Percentiles rank a stretch among this genome's conserved stretches.
These are phyloP conservation scores for Pavo muticus DNA, from an alignment of 2,113 vertebrate species.

Conservation along the genomic window DNA sequence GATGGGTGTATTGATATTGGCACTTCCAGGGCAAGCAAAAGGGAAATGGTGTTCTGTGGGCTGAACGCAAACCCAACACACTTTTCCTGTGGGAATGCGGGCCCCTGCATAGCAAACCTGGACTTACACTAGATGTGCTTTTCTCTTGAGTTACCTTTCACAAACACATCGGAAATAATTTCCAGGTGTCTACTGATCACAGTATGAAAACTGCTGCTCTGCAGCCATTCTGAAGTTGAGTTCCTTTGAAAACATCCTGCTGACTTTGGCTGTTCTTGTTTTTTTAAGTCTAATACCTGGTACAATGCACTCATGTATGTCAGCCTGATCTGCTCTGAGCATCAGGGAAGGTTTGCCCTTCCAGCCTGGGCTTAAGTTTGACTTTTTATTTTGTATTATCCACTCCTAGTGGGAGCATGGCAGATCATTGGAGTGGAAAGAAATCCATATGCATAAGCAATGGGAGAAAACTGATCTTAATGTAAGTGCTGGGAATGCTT, in stretches of 20 bases:
- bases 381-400: not conserved
- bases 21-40: not conserved
- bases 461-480: not conserved
- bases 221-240: not conserved
- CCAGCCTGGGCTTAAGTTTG: not conserved
- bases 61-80: not conserved
- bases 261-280: not conserved
- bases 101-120: not conserved
- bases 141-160: not conserved
- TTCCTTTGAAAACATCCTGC: not conserved
- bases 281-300: not conserved
- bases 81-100: not conserved
- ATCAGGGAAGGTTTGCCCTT: not conserved
- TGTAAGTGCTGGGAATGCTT: not conserved
- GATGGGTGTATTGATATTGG: not conserved
- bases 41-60: not conserved
- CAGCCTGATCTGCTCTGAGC: not conserved
- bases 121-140: not conserved
- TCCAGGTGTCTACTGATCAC: not conserved
- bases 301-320: not conserved
- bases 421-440: not conserved
- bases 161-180: not conserved
- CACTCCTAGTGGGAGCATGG: rapidly evolving
- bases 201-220: not conserved
- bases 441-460: not conserved